A percentile compares a stretch with the other conserved stretches of the same genome.
Evolutionary conservation across 2,113 vertebrate species (phyloP).

Genomic region (Catharus minimus): DNA sequence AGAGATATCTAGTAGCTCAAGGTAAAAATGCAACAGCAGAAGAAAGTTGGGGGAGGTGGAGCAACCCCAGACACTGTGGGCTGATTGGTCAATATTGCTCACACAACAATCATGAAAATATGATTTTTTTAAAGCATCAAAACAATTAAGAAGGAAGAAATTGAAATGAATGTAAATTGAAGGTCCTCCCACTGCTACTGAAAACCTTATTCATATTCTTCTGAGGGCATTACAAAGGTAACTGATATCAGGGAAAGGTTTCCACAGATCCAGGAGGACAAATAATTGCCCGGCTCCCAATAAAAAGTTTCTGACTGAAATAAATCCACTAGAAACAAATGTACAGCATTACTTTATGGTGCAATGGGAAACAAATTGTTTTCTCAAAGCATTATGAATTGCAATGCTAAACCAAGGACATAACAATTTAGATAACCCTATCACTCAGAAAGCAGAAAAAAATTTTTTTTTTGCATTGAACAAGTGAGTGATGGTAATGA

Average conservation of each 20-base stretch:
- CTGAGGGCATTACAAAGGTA: neutral
- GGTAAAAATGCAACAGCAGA: neutral
- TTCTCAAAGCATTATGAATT: neutral
- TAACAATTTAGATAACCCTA: slow-evolving; percentile 6
- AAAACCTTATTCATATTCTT: neutral
- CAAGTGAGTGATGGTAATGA: slow-evolving; percentile 25
- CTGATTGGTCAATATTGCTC: neutral
- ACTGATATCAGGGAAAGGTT: neutral
- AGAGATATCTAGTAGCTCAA: neutral
- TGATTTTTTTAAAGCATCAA: neutral
- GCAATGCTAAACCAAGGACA: neutral
- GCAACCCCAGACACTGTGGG: neutral
- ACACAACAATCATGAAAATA: neutral
- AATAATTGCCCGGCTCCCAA: neutral
- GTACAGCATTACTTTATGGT: neutral
- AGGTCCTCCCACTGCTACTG: neutral
- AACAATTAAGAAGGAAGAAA: neutral
- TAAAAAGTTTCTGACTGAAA: neutral
- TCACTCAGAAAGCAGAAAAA: neutral
- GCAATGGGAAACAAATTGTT: neutral
- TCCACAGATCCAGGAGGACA: neutral
- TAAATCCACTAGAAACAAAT: neutral
- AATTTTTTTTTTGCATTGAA: neutral
- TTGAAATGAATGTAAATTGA: neutral
- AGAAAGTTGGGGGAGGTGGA: neutral